Evolutionary conservation across 2,888 invertebrate genomes (phyloP).

Genomic region (Dastarcus helophoroides): DNA sequence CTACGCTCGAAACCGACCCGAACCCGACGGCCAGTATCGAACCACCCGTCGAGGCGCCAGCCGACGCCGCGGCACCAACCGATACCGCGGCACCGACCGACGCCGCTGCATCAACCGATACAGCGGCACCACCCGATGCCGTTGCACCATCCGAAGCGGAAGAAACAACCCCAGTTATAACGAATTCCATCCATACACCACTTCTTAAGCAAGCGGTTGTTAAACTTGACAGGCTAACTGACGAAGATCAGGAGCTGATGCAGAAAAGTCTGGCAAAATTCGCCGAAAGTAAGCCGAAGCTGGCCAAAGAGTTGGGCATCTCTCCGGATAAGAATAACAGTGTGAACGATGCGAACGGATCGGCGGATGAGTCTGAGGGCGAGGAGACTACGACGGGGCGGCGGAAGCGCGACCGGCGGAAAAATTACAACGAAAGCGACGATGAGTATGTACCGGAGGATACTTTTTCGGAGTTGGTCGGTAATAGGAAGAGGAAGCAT

Average conservation of each 20-base stretch:
- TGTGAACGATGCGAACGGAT: constrained; percentile 28
- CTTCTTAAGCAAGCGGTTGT: constrained; percentile 47
- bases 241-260: constrained; percentile 39
- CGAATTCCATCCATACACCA: too few relatives aligned
- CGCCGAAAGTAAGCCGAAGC: constrained; percentile 48
- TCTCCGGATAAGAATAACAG: constrained; percentile 25
- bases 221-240: constrained; percentile 47
- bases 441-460: constrained; percentile 41
- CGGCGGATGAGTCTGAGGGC: constrained; percentile 43
- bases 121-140: neutral
- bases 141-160: too few relatives aligned
- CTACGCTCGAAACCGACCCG: neutral
- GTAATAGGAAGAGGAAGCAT: constrained; percentile 28
- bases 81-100: constrained; percentile 6
- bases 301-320: constrained; percentile 48
- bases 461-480: constrained; percentile 33
- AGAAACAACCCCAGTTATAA: too few relatives aligned
- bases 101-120: neutral
- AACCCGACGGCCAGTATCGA: too few relatives aligned
- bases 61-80: constrained; percentile 11
- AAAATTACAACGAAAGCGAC: constrained; percentile 32
- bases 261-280: constrained; percentile 54
- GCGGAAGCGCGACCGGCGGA: constrained; percentile 37
- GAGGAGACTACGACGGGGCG: constrained; percentile 36
- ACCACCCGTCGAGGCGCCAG: constrained; percentile 4